Conservation (phyloP, 2,888 invertebrate genomes). For the Leistus spinibarbis region DNA sequence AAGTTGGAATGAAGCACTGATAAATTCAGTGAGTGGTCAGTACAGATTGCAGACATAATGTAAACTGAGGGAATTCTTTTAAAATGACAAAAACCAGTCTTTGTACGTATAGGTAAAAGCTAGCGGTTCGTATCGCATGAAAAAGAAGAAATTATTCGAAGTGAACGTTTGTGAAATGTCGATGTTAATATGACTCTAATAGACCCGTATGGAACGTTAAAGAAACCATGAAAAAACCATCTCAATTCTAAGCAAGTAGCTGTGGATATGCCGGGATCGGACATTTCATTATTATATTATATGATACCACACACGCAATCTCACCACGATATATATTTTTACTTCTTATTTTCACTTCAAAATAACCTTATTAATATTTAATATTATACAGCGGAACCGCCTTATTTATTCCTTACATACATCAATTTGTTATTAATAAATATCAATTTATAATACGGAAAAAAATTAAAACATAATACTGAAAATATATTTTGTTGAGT, state of each 20-base stretch:
- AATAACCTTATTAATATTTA: no score
- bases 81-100: neutral
- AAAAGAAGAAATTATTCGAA: constrained; percentile 36
- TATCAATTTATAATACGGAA: neutral
- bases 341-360: neutral
- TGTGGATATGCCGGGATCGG: neutral
- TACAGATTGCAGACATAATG: neutral
- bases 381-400: no score
- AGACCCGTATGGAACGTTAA: constrained; percentile 31
- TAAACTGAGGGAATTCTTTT: neutral
- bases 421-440: neutral
- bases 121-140: constrained; percentile 25
- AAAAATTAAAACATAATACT: no score
- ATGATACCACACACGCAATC: neutral
- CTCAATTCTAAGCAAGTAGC: no score
- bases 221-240: neutral
- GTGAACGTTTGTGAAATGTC: constrained; percentile 23
- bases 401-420: neutral
- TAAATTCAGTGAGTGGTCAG: neutral
- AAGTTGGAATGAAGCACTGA: neutral
- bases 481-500: no score
- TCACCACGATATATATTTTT: neutral
- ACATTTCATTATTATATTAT: neutral
- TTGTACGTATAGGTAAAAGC: neutral
- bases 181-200: constrained; percentile 37